Base-by-base conservation (phyloP, 2,888 invertebrate species). In the Agrochola circellaris region DNA sequence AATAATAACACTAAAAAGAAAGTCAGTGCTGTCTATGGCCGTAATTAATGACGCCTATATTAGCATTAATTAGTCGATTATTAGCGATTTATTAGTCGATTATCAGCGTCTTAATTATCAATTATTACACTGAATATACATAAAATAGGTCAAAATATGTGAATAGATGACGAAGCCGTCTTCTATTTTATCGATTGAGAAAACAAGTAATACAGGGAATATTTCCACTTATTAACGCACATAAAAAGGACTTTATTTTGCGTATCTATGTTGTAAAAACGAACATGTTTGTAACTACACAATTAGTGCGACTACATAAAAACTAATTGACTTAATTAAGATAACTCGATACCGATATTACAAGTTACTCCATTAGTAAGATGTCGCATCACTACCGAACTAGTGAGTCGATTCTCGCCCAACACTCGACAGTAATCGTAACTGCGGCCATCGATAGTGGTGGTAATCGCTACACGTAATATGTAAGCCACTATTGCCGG, bases 301-400 rank as follows among this genome's bases (percentile, higher is more conserved):
- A 80, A 87, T 85, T 82, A 86, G 76, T 64, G 79, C 64, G 72
- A 70, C 65, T 60, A 67, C 79, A 88, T 87, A 85, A 87, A 86
- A 87, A 80, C 75, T 75, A 86, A 88, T 88, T 81, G 83, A 26
- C 61, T 84, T 88, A 81, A 85, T 87, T 86, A 86, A 88, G 87
- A 87, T 85, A 79, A 68, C 75, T 79, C 74, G 77, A 77, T 83
- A 65, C 74, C n/a, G 80, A 83, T 79, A 78, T 82, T 82, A 77
- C 76, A 62, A 80, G 79, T 86, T 72, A 77, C 65, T 79, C 77
- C 75, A 86, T 88, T 87, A 88, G 85, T 86, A 70, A 73, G 38
- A 78, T 77, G 88, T 84, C 86, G 51, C 88, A 83, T 81, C 85
- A 85, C 86, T 82, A 86, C 30, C 51, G 65, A 54, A 51, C 74